Evolutionary conservation across 2,888 invertebrate species (phyloP).

Genomic region (Lamellibrachia columna): DNA sequence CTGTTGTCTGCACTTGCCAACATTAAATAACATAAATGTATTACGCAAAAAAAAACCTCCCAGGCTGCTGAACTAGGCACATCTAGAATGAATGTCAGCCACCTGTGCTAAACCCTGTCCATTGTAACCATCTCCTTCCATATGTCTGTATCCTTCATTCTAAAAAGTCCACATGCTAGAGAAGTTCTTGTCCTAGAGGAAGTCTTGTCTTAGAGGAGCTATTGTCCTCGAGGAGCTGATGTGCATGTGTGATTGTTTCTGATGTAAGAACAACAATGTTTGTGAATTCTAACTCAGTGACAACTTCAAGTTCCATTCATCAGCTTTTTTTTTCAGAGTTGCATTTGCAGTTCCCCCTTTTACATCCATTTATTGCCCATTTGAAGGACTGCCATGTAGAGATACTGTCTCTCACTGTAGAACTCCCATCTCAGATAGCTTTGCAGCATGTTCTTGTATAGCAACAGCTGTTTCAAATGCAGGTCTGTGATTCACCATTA

Average conservation of each 20-base stretch:
- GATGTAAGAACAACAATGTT: background rate
- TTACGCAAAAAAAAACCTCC: background rate
- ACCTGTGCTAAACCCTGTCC: background rate
- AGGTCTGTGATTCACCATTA: background rate
- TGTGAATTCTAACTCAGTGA: background rate
- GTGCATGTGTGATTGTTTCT: background rate
- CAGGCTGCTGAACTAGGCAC: background rate
- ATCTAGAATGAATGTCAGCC: background rate
- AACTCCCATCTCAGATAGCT: background rate
- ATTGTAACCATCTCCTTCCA: background rate
- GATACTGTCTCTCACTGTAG: background rate
- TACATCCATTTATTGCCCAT: background rate
- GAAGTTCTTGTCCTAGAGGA: too few relatives aligned
- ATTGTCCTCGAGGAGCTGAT: background rate
- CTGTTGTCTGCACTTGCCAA: background rate
- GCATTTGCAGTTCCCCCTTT: background rate
- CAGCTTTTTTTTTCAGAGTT: too few relatives aligned
- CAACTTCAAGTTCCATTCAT: background rate
- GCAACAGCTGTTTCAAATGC: background rate
- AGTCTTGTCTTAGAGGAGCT: too few relatives aligned
- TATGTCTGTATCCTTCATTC: background rate
- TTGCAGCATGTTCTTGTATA: background rate
- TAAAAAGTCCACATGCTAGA: background rate
- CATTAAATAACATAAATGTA: background rate
- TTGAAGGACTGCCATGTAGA: background rate